Percentiles rank a stretch among this genome's conserved stretches.
These are phyloP conservation scores for Sminthopsis crassicaudata DNA, from an alignment of 2,113 vertebrate genomes.

Conservation along the genomic window DNA sequence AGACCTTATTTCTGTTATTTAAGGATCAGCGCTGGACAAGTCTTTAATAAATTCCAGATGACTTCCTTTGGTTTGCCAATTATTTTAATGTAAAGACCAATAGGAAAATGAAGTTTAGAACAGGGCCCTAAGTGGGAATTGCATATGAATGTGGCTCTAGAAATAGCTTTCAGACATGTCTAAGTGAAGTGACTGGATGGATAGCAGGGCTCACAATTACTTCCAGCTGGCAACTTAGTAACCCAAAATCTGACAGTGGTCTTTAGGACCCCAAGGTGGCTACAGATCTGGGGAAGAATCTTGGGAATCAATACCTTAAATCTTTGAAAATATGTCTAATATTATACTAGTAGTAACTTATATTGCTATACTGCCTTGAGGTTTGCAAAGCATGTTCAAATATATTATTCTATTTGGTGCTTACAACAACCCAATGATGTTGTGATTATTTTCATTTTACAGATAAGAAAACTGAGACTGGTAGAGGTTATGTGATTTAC, in stretches of 20 bases:
- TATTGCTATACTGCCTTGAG: neutral
- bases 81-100: constrained; percentile 26
- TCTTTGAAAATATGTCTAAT: neutral
- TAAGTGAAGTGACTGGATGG: neutral
- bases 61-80: neutral
- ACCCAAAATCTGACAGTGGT: neutral
- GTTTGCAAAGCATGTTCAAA: neutral
- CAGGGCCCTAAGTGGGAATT: neutral
- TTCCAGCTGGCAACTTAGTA: neutral
- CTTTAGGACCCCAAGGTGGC: neutral
- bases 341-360: neutral
- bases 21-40: neutral
- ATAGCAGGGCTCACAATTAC: neutral
- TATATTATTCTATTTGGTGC: neutral
- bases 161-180: neutral
- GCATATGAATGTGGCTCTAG: neutral
- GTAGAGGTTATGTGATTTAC: neutral
- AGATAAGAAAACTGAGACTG: neutral
- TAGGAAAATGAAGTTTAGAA: neutral
- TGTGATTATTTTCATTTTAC: neutral
- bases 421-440: neutral
- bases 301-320: neutral
- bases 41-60: neutral
- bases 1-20: neutral
- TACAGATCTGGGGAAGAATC: neutral